A percentile compares a stretch with the other conserved stretches of the same genome.
Evolutionary conservation across 2,113 vertebrate species (phyloP).

Genomic region (Oryctolagus cuniculus): DNA sequence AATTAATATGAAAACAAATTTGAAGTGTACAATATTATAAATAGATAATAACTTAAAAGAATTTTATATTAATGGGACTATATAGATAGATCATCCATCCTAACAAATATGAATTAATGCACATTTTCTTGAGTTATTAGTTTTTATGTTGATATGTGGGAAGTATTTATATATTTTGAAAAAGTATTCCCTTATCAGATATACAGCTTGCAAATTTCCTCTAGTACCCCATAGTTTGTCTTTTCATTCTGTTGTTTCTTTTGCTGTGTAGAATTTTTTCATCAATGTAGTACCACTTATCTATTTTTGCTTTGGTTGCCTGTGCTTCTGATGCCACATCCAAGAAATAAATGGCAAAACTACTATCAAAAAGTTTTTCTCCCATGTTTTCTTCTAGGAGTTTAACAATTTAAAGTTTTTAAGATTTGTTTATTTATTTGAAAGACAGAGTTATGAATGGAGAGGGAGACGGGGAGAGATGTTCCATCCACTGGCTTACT

Average conservation of each 20-base stretch:
- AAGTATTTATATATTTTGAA: neutral
- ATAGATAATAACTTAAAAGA: no score
- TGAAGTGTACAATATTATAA: no score
- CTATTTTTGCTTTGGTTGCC: neutral
- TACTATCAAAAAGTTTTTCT: neutral
- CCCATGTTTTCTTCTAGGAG: neutral
- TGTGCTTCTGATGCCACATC: neutral
- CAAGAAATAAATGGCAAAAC: neutral
- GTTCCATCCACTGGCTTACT: no score
- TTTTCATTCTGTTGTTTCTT: neutral
- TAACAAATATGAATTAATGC: neutral
- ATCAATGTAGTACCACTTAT: neutral
- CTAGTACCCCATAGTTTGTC: neutral
- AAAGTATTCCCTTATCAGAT: neutral
- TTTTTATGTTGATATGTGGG: neutral
- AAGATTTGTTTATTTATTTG: no score
- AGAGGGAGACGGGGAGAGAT: no score
- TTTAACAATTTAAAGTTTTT: no score
- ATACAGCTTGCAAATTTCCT: neutral
- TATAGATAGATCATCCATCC: no score
- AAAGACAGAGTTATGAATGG: no score
- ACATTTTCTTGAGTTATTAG: neutral
- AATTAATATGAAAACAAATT: no score
- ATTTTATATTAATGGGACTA: no score
- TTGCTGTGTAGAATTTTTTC: neutral